A percentile compares a stretch with the other conserved stretches of the same genome.
These are phyloP conservation scores for Apodemus speciosus DNA, from an alignment of 2,113 vertebrate species.

Conservation along the genomic window DNA sequence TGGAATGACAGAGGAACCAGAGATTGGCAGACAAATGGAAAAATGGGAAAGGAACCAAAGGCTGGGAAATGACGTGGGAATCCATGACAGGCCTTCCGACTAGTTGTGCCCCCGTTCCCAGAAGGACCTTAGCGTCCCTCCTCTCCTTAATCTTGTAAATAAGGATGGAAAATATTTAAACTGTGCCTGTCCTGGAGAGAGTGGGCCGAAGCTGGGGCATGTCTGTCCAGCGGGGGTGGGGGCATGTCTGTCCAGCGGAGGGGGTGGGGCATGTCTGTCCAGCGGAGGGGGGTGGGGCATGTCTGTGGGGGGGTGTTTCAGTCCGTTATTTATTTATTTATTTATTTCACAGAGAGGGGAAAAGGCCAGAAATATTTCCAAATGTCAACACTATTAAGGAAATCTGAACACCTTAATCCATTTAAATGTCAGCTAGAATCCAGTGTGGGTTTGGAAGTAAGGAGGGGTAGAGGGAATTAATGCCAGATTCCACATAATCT, in stretches of 20 bases:
- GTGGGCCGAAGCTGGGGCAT: neutral
- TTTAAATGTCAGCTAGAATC: constrained; percentile 77
- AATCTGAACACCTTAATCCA: constrained; percentile 80
- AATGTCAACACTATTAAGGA: constrained; percentile 79
- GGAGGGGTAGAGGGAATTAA: constrained; percentile 68
- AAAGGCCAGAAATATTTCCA: constrained; percentile 77
- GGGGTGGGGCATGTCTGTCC: too few species aligned
- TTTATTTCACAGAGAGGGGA: constrained; percentile 62
- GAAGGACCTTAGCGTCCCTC: constrained; percentile 24
- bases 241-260: too few species aligned
- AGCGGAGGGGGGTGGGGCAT: too few species aligned
- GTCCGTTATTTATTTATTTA: constrained; percentile 25
- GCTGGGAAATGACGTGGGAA: neutral
- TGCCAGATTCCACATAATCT: constrained; percentile 77
- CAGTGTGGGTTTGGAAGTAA: constrained; percentile 49
- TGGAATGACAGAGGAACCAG: neutral
- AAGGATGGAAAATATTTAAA: constrained; percentile 62
- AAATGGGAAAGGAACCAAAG: neutral
- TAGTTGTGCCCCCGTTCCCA: neutral
- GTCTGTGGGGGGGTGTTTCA: neutral
- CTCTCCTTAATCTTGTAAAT: constrained; percentile 57
- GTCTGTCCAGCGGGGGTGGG: neutral
- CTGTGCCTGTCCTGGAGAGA: neutral
- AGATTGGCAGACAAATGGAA: neutral
- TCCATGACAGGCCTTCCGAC: neutral